Conservation (phyloP, 2,888 invertebrate species). For the Lochmaea crataegi region DNA sequence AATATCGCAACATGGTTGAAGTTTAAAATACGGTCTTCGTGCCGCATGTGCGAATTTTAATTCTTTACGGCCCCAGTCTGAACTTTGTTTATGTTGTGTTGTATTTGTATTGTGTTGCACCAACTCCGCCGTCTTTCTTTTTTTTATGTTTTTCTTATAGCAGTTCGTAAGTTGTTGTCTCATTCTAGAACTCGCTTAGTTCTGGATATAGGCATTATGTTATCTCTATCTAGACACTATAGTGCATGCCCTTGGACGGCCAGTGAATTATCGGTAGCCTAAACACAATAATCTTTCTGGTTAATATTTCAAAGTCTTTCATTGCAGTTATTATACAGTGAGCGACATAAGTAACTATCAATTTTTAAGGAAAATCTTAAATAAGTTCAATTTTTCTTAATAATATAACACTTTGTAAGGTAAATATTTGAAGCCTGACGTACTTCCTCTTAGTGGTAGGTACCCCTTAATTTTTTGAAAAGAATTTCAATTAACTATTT, state of each 20-base stretch:
- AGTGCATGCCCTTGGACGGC: constrained; percentile 21
- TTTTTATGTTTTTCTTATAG: constrained; percentile 28
- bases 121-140: constrained; percentile 41
- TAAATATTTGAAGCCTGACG: no score
- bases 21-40: constrained; percentile 61
- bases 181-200: constrained; percentile 41
- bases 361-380: no score
- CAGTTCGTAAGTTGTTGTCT: constrained; percentile 38
- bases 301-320: neutral
- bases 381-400: no score
- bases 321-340: neutral
- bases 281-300: constrained; percentile 25
- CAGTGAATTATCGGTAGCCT: constrained; percentile 29
- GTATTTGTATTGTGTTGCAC: constrained; percentile 59
- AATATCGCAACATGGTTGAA: constrained; percentile 55
- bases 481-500: no score
- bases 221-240: constrained; percentile 21
- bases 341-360: no score
- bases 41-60: constrained; percentile 64
- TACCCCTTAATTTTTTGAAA: no score
- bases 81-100: constrained; percentile 62
- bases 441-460: no score
- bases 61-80: constrained; percentile 56
- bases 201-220: constrained; percentile 6
- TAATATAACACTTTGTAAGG: no score